Base-by-base conservation (phyloP, 92 coral and sea anemone genomes). In the Blastomussa wellsi region DNA sequence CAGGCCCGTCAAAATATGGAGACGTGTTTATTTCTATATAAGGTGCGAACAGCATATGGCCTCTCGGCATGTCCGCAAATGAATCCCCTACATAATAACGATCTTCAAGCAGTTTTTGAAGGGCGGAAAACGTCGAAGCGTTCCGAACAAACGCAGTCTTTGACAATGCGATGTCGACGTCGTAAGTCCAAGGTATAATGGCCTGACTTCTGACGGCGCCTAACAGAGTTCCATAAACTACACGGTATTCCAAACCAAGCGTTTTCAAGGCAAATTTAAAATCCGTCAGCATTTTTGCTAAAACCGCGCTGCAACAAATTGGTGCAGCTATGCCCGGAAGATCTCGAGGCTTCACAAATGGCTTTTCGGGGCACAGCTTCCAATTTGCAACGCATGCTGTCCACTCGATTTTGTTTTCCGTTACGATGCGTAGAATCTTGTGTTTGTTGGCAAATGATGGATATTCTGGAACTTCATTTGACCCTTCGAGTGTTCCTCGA, bases 131-230 rank as follows among this genome's bases (percentile, higher is more conserved):
- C 68, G 85, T 75, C 0, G 74, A 72, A 39, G 44, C 44, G 51
- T 84, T 84, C 10, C 1, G 41, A 13, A 5, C n/a, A 49, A 57
- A 74, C 20, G 51, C 47, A 8, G 83, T 29, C n/a, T 16, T 51
- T 32, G 87, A 72, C 22, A 90, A 29, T 10, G 91, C 88, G 42
- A 92, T 60, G 38, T 92, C 95, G 6, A 90, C 52, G 55, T 92
- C 95, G 67, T 81, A 85, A 2, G 95, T 84, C 89, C 93, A 92
- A 31, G 95, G 95, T 28, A 92, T 92, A 10, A 92, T 92, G 31
- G 95, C 88, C 52, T 85, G 79, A 57, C 81, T 92, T 26, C 95
- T 86, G 38, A 87, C 74, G 17, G 90, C 91, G 10, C 95, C 95
- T 67, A 92, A 79, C 26, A 92, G 90, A 31, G 95, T 92, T 7